Base-by-base conservation (phyloP, 2,888 invertebrate genomes). In the Synanthedon tipuliformis region DNA sequence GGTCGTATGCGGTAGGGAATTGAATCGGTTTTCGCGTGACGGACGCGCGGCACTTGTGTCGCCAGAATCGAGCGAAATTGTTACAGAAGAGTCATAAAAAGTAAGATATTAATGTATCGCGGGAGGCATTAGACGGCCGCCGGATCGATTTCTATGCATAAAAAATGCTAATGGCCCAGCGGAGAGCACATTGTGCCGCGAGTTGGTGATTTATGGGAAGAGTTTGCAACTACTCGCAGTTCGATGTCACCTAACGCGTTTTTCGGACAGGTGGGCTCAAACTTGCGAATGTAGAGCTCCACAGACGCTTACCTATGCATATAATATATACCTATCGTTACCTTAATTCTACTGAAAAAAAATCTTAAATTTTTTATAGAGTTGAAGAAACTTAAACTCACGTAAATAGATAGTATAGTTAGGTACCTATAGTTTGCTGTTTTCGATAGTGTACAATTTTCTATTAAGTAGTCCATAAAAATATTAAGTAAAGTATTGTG, bases 31-130 rank as follows among this genome's bases (percentile, higher is more conserved):
- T 34, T 50, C 12, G 18, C 40, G 11, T 27, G 34, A n/a, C 18
- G 7, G 4, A 10, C 12, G 45, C 13, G 15, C 40, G 65, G 55
- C 54, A 61, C 61, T 79, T 84, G 73, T 58, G 68, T 55, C 60
- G 52, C 54, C 56, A 56, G 56, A 54, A 55, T 60, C 55, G 68
- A 76, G 80, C 78, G 75, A 76, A 70, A 81, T 80, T 82, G 81
- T 83, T 86, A 75, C 78, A 74, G 78, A 83, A 83, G 81, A 87
- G 82, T 86, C 86, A 84, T 87, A 87, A 87, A 87, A 87, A 87
- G 85, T 86, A 83, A 86, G 86, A 86, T 87, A 87, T 87, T 86
- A 87, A 87, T 87, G 87, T 87, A 87, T 87, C 86, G 83, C 78
- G 86, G 86, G 86, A 86, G 84, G 86, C 87, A 85, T 87, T 86